Base-by-base conservation (phyloP, 2,113 vertebrate genomes). In the Oryzias woworae region DNA sequence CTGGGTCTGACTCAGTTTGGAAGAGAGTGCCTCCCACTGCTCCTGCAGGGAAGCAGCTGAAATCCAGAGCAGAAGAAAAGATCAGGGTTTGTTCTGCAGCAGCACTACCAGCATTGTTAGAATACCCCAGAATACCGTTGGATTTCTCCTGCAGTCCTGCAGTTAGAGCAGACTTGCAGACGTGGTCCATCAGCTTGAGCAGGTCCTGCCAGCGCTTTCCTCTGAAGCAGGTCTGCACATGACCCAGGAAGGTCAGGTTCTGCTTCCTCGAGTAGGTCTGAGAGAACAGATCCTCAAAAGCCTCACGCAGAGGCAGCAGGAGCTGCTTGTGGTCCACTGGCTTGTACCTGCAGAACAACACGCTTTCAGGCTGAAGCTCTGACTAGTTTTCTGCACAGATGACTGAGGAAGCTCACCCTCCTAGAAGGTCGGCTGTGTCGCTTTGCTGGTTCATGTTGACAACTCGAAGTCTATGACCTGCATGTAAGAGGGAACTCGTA, bases 401-500 rank as follows among this genome's bases (percentile, higher is more conserved):
- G 44, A 46, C 44, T 16, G 2, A 1, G 1, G 24, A 53, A 42
- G 79, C 95, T 94, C 84, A 98, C 97, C 97, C 97, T 55, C 97
- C 97, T 31, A 99, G 90, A 0, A 99, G 94, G 88, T 99, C 97
- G 17, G 96, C 94, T 0, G 95, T 95, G 78, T 99, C 97, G 82
- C 97, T 99, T 80, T 99, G 97, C 62, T 99, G 97, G 83, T 98
- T 98, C 97, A 99, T 98, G 87, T 99, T 99, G 58, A 99, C 87
- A 55, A 96, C 95, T 24, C 92, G 89, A 72, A 99, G 77, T 75
- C 51, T 88, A 71, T 97, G 94, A 42, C 96, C 97, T 99, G 84
- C 6, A 62, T 41, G 44, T 0, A 65, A 49, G 0, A 41, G 18
- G 47, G 47, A 20, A 48, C 7, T 1, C 20, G n/a, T 48, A 0